phyloP scores from a whole-genome alignment of 2,797 vertebrate genomes.

The Onychomys leucogaster region DNA sequence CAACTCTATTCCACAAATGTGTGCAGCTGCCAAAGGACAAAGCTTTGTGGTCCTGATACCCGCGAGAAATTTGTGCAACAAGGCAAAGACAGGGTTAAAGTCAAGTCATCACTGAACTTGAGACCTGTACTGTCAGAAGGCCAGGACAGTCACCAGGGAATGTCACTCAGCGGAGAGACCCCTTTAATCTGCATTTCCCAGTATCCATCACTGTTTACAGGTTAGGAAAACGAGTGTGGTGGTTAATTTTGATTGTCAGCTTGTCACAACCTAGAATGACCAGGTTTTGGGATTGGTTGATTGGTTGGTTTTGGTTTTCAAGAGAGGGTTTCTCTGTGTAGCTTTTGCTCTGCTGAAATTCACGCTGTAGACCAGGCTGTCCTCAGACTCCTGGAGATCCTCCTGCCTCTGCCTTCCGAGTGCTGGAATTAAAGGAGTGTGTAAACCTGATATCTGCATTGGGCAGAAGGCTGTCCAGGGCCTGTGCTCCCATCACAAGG shows the following conservation, averaged over 20 bases:
- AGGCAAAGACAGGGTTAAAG: background rate
- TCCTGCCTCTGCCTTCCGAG: background rate
- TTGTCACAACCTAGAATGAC: background rate
- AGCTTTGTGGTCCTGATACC: background rate
- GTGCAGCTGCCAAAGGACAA: background rate
- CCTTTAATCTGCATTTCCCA: background rate
- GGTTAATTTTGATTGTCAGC: background rate
- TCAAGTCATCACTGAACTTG: background rate
- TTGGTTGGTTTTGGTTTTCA: background rate
- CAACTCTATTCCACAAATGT: background rate
- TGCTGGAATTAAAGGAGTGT: background rate
- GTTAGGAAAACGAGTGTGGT: background rate
- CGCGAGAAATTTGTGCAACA: background rate
- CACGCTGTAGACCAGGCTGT: background rate
- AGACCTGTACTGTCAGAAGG: background rate
- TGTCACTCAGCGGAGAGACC: background rate
- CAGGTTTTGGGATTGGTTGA: background rate
- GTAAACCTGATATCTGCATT: background rate
- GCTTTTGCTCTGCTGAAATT: background rate
- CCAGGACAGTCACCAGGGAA: background rate
- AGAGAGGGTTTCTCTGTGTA: background rate
- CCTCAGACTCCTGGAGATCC: background rate
- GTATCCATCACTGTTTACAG: background rate
- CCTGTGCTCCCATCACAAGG: background rate
- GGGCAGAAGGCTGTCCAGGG: background rate